Evolutionary conservation across 2,888 invertebrate species (phyloP).

Genomic region (Oxystoma pomonae): DNA sequence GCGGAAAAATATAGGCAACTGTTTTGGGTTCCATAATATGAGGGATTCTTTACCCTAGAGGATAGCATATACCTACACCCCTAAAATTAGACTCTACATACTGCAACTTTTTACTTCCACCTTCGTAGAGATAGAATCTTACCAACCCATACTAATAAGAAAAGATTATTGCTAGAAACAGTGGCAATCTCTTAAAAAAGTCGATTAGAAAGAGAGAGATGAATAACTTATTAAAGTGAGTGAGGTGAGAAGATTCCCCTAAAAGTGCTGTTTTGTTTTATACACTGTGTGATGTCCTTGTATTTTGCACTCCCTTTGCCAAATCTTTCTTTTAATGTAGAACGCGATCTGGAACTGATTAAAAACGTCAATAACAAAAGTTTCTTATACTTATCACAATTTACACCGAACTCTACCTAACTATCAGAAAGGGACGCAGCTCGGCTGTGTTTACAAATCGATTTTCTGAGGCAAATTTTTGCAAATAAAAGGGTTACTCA

Average conservation of each 20-base stretch:
- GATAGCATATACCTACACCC: conserved; percentile 8
- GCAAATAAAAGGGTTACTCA: no score
- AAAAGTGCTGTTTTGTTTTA: background rate
- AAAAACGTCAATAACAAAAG: no score
- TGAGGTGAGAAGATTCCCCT: background rate
- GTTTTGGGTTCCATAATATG: conserved; percentile 24
- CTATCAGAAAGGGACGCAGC: no score
- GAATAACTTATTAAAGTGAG: background rate
- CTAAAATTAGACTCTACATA: background rate
- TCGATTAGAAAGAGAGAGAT: background rate
- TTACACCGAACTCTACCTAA: no score
- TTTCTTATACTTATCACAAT: no score
- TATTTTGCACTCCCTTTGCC: background rate
- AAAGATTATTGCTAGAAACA: background rate
- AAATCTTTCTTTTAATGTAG: no score
- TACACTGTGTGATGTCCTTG: background rate
- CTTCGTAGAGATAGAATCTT: background rate
- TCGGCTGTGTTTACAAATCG: no score
- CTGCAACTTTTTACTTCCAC: background rate
- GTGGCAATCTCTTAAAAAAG: background rate
- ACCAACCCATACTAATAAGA: background rate
- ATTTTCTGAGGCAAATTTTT: no score
- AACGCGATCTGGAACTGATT: no score
- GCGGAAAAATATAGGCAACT: conserved; percentile 24
- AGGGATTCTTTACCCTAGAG: conserved; percentile 16